phyloP scores from a whole-genome alignment of 2,113 vertebrate genomes.

The Cavia porcellus region DNA sequence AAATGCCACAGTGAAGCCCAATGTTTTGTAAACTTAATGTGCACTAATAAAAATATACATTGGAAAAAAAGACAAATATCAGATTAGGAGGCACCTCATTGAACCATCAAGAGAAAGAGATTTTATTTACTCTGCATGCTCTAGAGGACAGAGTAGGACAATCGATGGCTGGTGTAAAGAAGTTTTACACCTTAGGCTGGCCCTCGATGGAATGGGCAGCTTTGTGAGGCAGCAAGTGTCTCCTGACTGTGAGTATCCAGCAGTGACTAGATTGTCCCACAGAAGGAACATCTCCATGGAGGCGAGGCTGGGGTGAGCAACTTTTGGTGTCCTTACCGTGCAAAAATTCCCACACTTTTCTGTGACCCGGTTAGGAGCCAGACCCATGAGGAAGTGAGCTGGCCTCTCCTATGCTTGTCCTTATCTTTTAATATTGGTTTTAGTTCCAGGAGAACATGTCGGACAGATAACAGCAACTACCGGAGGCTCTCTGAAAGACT shows the following conservation, averaged over 20 bases:
- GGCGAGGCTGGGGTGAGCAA: background rate
- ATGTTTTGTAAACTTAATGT: background rate
- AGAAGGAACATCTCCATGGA: background rate
- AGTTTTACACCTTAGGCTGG: too few relatives aligned
- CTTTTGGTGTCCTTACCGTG: background rate
- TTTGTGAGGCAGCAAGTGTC: background rate
- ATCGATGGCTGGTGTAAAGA: background rate
- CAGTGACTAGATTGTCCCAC: background rate
- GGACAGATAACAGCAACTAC: too few relatives aligned
- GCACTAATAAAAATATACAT: background rate
- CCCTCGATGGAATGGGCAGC: background rate
- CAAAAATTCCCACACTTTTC: background rate
- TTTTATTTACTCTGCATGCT: background rate
- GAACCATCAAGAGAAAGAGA: background rate
- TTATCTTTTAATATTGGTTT: background rate
- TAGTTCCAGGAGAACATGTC: too few relatives aligned
- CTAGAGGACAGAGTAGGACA: background rate
- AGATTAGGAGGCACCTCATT: background rate
- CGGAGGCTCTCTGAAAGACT: too few relatives aligned
- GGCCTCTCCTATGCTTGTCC: background rate
- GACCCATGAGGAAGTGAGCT: background rate
- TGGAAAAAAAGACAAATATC: background rate
- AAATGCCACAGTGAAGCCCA: background rate
- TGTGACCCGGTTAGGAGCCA: background rate
- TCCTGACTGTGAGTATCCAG: background rate